Percentiles rank a stretch among this genome's conserved stretches.
Conservation (phyloP, 1,140 invertebrate genomes). For the Hylaeus volcanicus region DNA sequence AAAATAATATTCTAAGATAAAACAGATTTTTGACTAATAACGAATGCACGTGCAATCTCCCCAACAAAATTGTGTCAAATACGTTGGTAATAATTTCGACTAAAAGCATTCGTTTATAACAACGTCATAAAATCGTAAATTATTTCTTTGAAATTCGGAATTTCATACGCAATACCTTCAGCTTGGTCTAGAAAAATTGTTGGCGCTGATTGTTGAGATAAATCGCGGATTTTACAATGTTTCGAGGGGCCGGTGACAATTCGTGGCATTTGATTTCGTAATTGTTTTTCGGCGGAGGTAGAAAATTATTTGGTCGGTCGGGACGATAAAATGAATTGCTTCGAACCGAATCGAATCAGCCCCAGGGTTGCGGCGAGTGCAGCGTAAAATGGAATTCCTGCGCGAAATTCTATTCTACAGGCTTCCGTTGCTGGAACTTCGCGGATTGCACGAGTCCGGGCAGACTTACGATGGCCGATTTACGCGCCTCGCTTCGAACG, state of each 20-base stretch:
- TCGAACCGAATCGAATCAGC: conserved; percentile 19
- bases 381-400: conserved; percentile 43
- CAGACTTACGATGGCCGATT: conserved; percentile 16
- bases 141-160: too few species aligned
- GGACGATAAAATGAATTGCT: conserved; percentile 22
- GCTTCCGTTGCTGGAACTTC: conserved; percentile 7
- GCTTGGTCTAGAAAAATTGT: not conserved
- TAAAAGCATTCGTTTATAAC: too few species aligned
- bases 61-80: too few species aligned
- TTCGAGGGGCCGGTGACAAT: conserved; percentile 1
- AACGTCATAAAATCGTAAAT: too few species aligned
- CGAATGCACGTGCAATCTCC: too few species aligned
- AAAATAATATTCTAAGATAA: too few species aligned
- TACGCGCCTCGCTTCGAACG: conserved; percentile 12
- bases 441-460: not conserved
- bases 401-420: conserved; percentile 37
- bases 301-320: conserved; percentile 33
- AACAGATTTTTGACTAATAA: too few species aligned
- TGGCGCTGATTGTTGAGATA: not conserved
- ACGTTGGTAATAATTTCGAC: too few species aligned
- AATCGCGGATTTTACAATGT: conserved; percentile 13
- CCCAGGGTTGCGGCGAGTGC: conserved; percentile 17
- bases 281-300: conserved; percentile 11
- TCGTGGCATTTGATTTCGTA: conserved; percentile 17
- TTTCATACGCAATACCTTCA: too few species aligned